Evolutionary conservation across 2,888 invertebrate species (phyloP).

Genomic region (Tanytarsus gracilentus): DNA sequence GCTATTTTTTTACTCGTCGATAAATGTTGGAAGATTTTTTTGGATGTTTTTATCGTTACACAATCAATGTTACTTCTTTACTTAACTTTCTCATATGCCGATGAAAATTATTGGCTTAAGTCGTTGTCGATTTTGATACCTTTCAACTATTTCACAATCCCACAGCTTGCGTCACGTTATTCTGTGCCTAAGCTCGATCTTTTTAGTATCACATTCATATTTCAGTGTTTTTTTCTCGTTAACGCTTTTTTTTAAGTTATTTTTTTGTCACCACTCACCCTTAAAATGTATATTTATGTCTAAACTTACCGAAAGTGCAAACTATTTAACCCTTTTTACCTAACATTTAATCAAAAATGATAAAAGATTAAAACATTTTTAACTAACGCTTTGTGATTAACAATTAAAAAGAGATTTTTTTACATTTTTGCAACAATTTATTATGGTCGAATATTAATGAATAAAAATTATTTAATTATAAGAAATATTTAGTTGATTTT

Average conservation of each 20-base stretch:
- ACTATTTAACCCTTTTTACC: too few relatives aligned
- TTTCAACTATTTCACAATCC: neutral
- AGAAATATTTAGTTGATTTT: too few relatives aligned
- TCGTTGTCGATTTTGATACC: neutral
- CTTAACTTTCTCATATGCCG: neutral
- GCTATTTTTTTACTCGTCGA: neutral
- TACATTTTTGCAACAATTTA: too few relatives aligned
- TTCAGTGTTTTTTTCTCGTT: neutral
- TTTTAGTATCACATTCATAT: neutral
- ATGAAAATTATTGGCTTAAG: constrained; percentile 6
- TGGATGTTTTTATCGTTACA: neutral
- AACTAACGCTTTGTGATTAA: too few relatives aligned
- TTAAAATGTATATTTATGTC: neutral
- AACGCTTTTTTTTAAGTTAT: neutral
- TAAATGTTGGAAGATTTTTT: neutral
- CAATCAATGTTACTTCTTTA: neutral
- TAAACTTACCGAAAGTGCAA: too few relatives aligned
- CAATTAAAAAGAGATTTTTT: too few relatives aligned
- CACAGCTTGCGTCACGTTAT: neutral
- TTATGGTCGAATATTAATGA: too few relatives aligned
- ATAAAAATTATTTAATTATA: too few relatives aligned
- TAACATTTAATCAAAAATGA: too few relatives aligned
- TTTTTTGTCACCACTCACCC: neutral
- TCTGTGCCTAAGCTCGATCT: neutral
- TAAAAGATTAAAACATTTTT: too few relatives aligned